Evolutionary conservation across 2,888 invertebrate genomes (phyloP), one percentile per base, ranked within the genome.

Genomic region (Biston stratarius): DNA sequence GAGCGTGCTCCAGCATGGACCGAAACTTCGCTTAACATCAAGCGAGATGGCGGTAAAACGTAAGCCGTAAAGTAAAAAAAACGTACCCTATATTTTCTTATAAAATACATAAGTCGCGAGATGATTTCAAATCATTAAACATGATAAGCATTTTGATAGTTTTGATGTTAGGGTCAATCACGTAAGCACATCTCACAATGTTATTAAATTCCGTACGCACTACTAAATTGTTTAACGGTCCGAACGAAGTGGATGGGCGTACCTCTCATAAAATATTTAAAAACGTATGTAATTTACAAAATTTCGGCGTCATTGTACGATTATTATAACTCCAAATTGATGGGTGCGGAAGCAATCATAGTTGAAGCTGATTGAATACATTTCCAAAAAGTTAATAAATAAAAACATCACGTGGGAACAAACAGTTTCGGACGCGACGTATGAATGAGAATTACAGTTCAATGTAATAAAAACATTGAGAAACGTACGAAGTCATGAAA

Each of bases 301-400:
- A 70, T 69, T 75, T 74, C 74, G 69, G 74, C 75, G 74, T 81
- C 79, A 82, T 80, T 73, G 60, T 73, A 74, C 69, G 78, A 79
- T 77, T 62, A 82, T 82, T 78, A 74, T 74, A 72, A 64, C 60
- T 57, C 70, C 14, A 71, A 74, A 75, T 77, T 75, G 76, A 73
- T 68, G 74, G 70, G 65, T 71, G 67, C 70, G 65, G 70, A 73
- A 60, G 65, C 60, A 71, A 72, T 71, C 65, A 71, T 64, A 60
- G 61, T 61, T 55, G 56, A 67, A 66, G 67, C 64, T 68, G 64
- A 75, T 62, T 65, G 59, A 72, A 73, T 68, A 65, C 64, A 67
- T 61, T 61, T 47, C 36, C 36, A 52, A 66, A 52, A 67, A 63
- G 40, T 53, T 53, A 53, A 42, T 61, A 52, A 58, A 52, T 58